Base-by-base conservation (phyloP, 2,113 vertebrate species). In the Ptilorrhoa leucosticta region DNA sequence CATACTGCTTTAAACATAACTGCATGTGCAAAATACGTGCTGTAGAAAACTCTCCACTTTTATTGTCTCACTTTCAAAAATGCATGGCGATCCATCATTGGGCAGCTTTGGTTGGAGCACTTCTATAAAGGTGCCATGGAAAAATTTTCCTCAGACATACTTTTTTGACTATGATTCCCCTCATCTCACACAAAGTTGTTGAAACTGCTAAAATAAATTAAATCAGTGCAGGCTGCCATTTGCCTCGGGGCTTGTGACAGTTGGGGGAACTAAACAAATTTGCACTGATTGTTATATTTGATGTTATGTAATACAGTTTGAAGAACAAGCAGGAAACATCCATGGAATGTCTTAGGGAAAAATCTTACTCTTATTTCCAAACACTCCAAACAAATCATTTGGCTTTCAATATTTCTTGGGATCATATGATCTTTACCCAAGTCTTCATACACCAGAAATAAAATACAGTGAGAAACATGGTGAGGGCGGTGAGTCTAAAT, bases 371-470 rank as follows among this genome's bases (percentile, higher is more conserved):
- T 53, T 79, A 84, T 44, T 35, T 15, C 13, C 21, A 79, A 58
- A 61, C 23, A 47, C 13, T 9, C 26, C 48, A 61, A 37, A 71
- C 4, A 76, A 81, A 57, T 19, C 9, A 23, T 69, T 56, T 94
- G 75, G 39, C 92, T 95, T 97, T 96, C 72, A 45, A 1, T 83
- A 93, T 83, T 93, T 78, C 95, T 94, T 87, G 61, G 72, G 40
- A 53, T 95, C 77, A 33, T 93, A 69, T 68, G 80, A 86, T 70
- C 77, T 84, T 89, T 75, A 81, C 79, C 90, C 92, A 97, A 96
- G 77, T 39, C 75, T 70, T 97, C 93, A 84, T 96, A 94, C 57
- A 90, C 47, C 60, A 97, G 91, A 97, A 98, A 83, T 96, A 95
- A 95, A 94, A 91, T 72, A 85, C 91, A 94, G 63, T 94, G 96